Conservation (phyloP, 2,797 vertebrate genomes). For the Pseudopleuronectes americanus region DNA sequence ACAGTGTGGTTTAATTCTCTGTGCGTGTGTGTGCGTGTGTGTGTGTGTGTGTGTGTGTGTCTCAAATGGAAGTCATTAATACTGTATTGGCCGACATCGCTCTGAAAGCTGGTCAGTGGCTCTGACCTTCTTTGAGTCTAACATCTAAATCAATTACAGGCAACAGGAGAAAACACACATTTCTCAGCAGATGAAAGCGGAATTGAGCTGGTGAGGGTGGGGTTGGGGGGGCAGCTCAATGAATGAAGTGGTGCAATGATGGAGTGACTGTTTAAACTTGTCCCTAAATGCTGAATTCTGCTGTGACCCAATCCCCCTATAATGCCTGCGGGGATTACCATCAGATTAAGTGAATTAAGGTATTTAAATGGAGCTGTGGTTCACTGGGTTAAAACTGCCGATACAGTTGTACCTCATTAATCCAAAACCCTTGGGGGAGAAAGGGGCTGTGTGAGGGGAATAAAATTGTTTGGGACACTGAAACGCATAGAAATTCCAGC, state of each 20-base stretch:
- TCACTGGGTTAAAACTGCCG: conserved; percentile 77
- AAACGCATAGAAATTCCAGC: conserved; percentile 64
- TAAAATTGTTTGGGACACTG: conserved; percentile 37
- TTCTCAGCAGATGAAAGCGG: conserved; percentile 64
- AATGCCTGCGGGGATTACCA: conserved; percentile 79
- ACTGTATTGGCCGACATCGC: conserved; percentile 52
- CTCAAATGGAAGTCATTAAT: conserved; percentile 62
- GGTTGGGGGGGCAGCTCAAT: neutral
- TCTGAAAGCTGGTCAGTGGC: conserved; percentile 49
- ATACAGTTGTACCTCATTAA: conserved; percentile 64
- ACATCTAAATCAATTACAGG: conserved; percentile 57
- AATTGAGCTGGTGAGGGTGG: neutral
- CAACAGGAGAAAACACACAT: conserved; percentile 45
- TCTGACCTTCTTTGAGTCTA: conserved; percentile 36
- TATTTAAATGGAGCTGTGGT: conserved; percentile 76
- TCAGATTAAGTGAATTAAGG: conserved; percentile 82
- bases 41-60: neutral
- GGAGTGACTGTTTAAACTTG: conserved; percentile 70
- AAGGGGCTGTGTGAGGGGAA: conserved; percentile 34
- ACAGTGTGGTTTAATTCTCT: conserved; percentile 39
- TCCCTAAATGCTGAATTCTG: conserved; percentile 69
- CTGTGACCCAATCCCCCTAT: conserved; percentile 77
- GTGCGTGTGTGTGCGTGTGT: conserved; percentile 3
- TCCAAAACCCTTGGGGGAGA: conserved; percentile 53
- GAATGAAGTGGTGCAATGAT: conserved; percentile 43